These are phyloP conservation scores for Lagria hirta DNA, from an alignment of 2,888 invertebrate genomes.

Conservation along the genomic window DNA sequence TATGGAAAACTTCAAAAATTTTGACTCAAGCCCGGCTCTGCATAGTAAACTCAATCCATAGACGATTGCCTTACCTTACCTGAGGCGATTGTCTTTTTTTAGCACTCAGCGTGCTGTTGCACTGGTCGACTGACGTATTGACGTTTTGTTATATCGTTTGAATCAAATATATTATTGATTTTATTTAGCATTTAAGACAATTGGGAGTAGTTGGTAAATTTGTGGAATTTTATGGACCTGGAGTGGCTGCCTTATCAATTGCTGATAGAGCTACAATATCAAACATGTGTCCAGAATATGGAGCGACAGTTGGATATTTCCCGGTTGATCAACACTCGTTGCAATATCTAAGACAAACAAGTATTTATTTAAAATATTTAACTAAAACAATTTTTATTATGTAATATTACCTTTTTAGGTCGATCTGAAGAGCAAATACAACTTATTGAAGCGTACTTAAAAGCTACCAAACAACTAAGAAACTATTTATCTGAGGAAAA, in stretches of 20 bases:
- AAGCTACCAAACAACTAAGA: slow-evolving; percentile 78
- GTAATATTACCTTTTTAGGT: slow-evolving; percentile 61
- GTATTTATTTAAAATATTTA: slow-evolving; percentile 53
- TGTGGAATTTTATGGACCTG: slow-evolving; percentile 97
- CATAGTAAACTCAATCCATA: no score
- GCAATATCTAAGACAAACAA: slow-evolving; percentile 82
- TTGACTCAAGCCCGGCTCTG: no score
- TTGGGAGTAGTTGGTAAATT: slow-evolving; percentile 97
- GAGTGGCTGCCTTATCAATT: slow-evolving; percentile 85
- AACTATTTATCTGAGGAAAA: slow-evolving; percentile 73
- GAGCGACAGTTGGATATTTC: slow-evolving; percentile 95
- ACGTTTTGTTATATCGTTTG: slow-evolving; percentile 1
- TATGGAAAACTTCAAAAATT: no score
- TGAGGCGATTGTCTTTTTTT: no score
- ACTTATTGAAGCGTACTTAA: slow-evolving; percentile 79
- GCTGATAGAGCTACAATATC: slow-evolving; percentile 97
- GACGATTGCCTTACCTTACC: no score
- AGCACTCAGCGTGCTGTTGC: no score
- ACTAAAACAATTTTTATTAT: slow-evolving; percentile 6
- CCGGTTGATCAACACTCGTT: slow-evolving; percentile 84
- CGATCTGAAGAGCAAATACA: slow-evolving; percentile 75
- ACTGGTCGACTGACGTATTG: no score
- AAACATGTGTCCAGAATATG: slow-evolving; percentile 99
- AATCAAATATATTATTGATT: slow-evolving; percentile 4
- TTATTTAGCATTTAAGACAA: slow-evolving; percentile 70